A percentile compares a stretch with the other conserved stretches of the same genome.
Conservation (phyloP, 2,888 invertebrate species). For the Enchytraeus crypticus region DNA sequence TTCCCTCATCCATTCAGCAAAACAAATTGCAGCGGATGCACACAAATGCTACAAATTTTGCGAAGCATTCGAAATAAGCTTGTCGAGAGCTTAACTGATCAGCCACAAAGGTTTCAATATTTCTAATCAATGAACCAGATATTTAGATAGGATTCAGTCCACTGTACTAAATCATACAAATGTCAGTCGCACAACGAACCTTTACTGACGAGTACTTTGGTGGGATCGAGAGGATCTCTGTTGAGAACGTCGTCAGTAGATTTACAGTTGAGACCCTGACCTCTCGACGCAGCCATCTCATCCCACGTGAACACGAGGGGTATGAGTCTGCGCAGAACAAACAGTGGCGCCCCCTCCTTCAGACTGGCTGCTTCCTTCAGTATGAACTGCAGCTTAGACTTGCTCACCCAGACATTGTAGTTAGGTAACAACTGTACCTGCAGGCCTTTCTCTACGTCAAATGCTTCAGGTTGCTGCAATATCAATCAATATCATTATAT, state of each 20-base stretch:
- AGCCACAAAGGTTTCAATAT: too few species aligned
- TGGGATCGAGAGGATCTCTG: constrained; percentile 18
- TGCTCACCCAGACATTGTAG: constrained; percentile 20
- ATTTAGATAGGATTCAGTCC: too few species aligned
- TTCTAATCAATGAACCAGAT: too few species aligned
- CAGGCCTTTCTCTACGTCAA: constrained; percentile 21
- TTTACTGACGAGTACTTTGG: constrained; percentile 19
- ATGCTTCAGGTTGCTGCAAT: constrained; percentile 18
- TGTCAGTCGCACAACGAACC: too few species aligned
- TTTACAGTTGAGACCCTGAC: constrained; percentile 19
- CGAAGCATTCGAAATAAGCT: too few species aligned
- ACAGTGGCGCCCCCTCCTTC: constrained; percentile 17
- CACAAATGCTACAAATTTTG: too few species aligned
- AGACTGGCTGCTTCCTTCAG: constrained; percentile 14
- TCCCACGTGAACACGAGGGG: constrained; percentile 20
- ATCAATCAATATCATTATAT: too few species aligned
- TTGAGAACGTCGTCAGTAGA: constrained; percentile 18
- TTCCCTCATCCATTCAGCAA: too few species aligned
- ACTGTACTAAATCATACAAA: too few species aligned
- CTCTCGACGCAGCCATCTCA: constrained; percentile 17
- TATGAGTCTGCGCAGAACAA: constrained; percentile 17
- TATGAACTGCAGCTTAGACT: constrained; percentile 16
- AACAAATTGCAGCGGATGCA: too few species aligned
- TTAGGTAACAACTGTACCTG: constrained; percentile 19
- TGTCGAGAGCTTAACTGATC: too few species aligned